phyloP scores from a whole-genome alignment of 2,113 vertebrate species.

The Anhinga anhinga region DNA sequence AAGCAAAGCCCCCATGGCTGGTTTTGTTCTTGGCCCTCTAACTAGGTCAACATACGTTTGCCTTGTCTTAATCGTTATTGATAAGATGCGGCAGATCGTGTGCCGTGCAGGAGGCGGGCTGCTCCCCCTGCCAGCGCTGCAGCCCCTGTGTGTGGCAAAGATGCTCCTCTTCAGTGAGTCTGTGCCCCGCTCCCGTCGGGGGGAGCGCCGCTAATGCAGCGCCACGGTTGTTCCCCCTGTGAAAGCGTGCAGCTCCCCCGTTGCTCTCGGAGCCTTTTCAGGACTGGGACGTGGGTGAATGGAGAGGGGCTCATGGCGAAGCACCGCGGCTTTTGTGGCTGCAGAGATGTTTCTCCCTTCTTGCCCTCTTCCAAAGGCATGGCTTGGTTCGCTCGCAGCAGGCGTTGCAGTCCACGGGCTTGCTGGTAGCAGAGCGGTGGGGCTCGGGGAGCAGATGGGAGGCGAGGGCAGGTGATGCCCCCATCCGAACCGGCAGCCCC shows the following conservation, averaged over 20 bases:
- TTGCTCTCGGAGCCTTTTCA: rapidly evolving
- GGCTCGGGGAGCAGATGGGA: rapidly evolving
- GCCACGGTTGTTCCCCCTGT: background rate
- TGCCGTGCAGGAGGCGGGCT: background rate
- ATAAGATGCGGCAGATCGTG: background rate
- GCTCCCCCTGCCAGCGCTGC: background rate
- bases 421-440: rapidly evolving
- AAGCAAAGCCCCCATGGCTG: background rate
- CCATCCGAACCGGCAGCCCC: background rate
- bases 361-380: background rate
- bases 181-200: background rate
- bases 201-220: rapidly evolving
- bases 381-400: background rate
- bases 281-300: rapidly evolving
- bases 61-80: constrained; percentile 69
- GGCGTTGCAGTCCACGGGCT: rapidly evolving
- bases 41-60: constrained; percentile 61
- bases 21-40: constrained; percentile 55
- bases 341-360: rapidly evolving
- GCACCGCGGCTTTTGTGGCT: background rate
- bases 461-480: background rate
- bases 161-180: background rate
- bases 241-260: background rate
- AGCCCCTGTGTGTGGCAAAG: background rate
- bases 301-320: background rate